A percentile compares a stretch with the other conserved stretches of the same genome.
Conservation (phyloP, 2,888 invertebrate species). For the Miltochrista miniata region DNA sequence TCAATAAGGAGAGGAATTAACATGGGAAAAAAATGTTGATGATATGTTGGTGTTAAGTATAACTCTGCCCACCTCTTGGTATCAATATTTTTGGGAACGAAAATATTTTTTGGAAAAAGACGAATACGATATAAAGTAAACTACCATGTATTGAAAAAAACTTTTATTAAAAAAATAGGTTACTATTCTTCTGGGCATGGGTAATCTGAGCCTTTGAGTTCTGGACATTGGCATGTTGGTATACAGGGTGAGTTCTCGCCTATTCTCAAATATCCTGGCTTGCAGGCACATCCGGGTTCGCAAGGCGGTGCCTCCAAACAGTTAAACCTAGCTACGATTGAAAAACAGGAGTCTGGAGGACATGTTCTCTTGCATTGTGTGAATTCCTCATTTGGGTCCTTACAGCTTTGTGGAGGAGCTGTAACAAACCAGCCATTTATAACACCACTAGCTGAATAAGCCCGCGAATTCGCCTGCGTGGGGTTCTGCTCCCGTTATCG, state of each 20-base stretch:
- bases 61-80: too few relatives aligned
- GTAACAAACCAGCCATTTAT: background rate
- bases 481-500: too few relatives aligned
- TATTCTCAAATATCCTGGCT: background rate
- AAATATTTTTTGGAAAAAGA: too few relatives aligned
- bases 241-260: background rate
- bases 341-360: constrained; percentile 4
- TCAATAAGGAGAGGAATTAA: too few relatives aligned
- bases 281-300: constrained; percentile 3
- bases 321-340: background rate
- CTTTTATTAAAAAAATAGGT: background rate
- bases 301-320: background rate
- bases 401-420: constrained; percentile 5
- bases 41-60: too few relatives aligned
- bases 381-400: constrained; percentile 16
- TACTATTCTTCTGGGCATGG: background rate
- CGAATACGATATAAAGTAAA: too few relatives aligned
- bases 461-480: too few relatives aligned
- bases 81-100: too few relatives aligned
- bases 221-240: background rate
- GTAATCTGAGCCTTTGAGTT: background rate
- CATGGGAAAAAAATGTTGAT: too few relatives aligned
- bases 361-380: constrained; percentile 10
- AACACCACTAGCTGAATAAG: too few relatives aligned
- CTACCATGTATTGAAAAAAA: too few relatives aligned